Percentiles rank a stretch among this genome's conserved stretches.
These are phyloP conservation scores for Sebastes goodei DNA, from an alignment of 2,797 vertebrate species.

Conservation along the genomic window DNA sequence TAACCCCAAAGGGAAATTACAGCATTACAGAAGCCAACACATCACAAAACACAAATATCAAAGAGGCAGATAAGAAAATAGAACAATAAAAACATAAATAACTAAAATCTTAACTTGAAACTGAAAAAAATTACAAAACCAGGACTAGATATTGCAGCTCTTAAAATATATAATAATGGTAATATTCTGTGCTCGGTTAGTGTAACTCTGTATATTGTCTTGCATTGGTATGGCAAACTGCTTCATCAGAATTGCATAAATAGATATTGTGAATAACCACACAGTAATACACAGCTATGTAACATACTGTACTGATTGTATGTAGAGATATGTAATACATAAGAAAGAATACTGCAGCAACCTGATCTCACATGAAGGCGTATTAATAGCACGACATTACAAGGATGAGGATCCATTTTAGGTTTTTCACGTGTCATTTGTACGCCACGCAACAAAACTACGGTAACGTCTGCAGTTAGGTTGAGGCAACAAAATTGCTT, in stretches of 20 bases:
- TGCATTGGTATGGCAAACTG: neutral
- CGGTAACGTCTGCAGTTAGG: too few species aligned
- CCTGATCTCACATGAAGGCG: accelerated
- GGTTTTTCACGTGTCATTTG: accelerated
- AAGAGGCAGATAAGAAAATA: neutral
- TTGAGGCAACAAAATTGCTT: too few species aligned
- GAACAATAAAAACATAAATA: neutral
- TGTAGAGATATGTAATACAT: neutral
- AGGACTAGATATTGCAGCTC: too few species aligned
- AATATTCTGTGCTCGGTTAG: neutral
- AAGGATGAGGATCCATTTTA: too few species aligned
- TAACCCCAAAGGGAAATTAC: neutral
- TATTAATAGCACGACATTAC: too few species aligned
- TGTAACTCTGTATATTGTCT: neutral
- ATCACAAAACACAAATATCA: neutral
- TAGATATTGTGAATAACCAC: neutral
- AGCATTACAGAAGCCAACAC: neutral
- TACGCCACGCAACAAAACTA: too few species aligned
- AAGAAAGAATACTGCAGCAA: too few species aligned
- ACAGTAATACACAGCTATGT: neutral
- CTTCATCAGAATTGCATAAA: neutral
- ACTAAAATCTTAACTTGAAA: neutral
- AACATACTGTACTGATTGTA: neutral
- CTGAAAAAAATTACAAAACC: neutral
- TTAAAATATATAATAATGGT: neutral